Conservation (phyloP, 2,888 invertebrate genomes). For the Limnephilus marmoratus region DNA sequence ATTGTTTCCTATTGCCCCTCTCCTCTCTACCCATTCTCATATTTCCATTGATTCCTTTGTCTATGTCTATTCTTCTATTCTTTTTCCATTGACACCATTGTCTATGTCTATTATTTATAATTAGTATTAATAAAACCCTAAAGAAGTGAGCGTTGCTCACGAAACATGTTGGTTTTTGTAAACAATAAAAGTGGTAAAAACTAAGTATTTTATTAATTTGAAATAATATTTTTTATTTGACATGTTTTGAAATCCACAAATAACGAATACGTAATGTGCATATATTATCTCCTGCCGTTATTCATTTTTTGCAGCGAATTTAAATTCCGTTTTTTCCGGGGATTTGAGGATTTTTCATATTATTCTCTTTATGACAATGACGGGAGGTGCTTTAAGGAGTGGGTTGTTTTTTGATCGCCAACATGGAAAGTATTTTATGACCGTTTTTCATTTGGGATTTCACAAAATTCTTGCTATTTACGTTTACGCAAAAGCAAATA, state of each 20-base stretch:
- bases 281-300: conserved; percentile 5
- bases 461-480: conserved; percentile 22
- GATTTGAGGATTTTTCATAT: conserved; percentile 32
- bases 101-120: no score
- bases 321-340: conserved; percentile 36
- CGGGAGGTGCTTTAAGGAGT: conserved; percentile 36
- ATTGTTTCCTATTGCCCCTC: no score
- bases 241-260: conserved; percentile 45
- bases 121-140: no score
- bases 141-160: no score
- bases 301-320: conserved; percentile 31
- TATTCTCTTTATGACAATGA: conserved; percentile 44
- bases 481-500: conserved; percentile 30
- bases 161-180: no score
- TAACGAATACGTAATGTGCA: conserved; percentile 40
- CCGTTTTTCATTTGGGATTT: conserved; percentile 36
- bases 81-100: no score
- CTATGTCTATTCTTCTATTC: no score
- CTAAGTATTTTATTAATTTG: no score
- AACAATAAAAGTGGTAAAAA: no score
- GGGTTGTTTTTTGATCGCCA: conserved; percentile 38
- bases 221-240: conserved; percentile 50
- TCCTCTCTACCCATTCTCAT: no score
- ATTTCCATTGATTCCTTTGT: no score
- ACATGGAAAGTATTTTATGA: conserved; percentile 43